These are phyloP conservation scores for Copidosoma aretas DNA, from an alignment of 2,888 invertebrate genomes.

Conservation along the genomic window DNA sequence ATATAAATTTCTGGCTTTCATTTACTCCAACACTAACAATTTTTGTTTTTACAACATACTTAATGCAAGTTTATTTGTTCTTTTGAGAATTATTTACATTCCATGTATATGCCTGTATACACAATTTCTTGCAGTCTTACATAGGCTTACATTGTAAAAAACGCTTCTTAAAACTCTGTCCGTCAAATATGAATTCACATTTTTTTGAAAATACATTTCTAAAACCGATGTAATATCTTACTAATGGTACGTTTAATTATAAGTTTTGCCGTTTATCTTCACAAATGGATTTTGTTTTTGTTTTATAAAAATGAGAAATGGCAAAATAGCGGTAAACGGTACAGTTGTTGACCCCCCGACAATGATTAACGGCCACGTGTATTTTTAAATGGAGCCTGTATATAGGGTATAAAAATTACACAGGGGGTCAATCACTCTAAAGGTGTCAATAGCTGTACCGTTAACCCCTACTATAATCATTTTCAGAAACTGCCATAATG, in stretches of 20 bases:
- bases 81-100: constrained; percentile 29
- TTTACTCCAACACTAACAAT: constrained; percentile 28
- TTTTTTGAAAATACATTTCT: too few relatives aligned
- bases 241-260: constrained; percentile 15
- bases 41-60: constrained; percentile 19
- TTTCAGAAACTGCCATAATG: constrained; percentile 32
- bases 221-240: constrained; percentile 9
- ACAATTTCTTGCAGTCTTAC: constrained; percentile 33
- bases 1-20: constrained; percentile 6
- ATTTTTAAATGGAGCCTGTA: too few relatives aligned
- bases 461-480: constrained; percentile 38
- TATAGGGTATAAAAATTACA: too few relatives aligned
- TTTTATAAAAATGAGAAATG: constrained; percentile 1
- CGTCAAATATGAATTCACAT: constrained; percentile 23
- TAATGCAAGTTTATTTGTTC: constrained; percentile 23
- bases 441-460: too few relatives aligned
- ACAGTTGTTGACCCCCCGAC: too few relatives aligned
- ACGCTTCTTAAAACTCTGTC: constrained; percentile 30
- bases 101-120: constrained; percentile 18
- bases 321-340: too few relatives aligned
- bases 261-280: constrained; percentile 16
- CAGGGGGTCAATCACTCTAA: too few relatives aligned
- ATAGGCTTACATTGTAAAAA: constrained; percentile 34
- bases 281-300: constrained; percentile 2
- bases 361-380: too few relatives aligned